A percentile compares a stretch with the other conserved stretches of the same genome.
These are phyloP conservation scores for Drymonia ruficornis DNA, from an alignment of 2,888 invertebrate species.

Conservation along the genomic window DNA sequence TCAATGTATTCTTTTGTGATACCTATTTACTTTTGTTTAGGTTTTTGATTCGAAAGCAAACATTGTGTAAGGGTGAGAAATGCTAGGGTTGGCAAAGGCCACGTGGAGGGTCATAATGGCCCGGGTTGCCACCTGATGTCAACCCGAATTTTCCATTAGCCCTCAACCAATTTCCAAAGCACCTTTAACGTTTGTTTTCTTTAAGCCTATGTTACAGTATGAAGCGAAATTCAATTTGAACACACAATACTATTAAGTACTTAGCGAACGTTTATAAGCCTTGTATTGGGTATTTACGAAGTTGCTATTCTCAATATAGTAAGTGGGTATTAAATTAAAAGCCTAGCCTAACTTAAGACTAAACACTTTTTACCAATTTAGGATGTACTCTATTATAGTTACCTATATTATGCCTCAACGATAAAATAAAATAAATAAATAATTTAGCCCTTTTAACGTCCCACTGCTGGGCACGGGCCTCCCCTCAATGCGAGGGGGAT, in stretches of 20 bases:
- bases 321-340: too few species aligned
- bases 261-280: not conserved
- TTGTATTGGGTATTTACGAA: not conserved
- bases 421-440: too few species aligned
- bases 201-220: not conserved
- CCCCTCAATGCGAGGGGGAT: too few species aligned
- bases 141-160: conserved; percentile 6
- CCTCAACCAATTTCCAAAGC: conserved; percentile 3
- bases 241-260: not conserved
- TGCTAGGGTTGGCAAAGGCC: conserved; percentile 1
- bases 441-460: too few species aligned
- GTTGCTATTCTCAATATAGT: not conserved
- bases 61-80: not conserved
- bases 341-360: too few species aligned
- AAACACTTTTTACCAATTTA: too few species aligned
- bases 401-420: too few species aligned
- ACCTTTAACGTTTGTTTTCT: conserved; percentile 4
- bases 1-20: not conserved
- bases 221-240: not conserved
- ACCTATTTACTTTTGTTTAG: not conserved
- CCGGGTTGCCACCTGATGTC: conserved; percentile 3
- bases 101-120: not conserved
- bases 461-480: too few species aligned
- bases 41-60: not conserved
- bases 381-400: too few species aligned